phyloP scores from a whole-genome alignment of 1,140 invertebrate genomes.

The Aphaenogaster ashmeadi region DNA sequence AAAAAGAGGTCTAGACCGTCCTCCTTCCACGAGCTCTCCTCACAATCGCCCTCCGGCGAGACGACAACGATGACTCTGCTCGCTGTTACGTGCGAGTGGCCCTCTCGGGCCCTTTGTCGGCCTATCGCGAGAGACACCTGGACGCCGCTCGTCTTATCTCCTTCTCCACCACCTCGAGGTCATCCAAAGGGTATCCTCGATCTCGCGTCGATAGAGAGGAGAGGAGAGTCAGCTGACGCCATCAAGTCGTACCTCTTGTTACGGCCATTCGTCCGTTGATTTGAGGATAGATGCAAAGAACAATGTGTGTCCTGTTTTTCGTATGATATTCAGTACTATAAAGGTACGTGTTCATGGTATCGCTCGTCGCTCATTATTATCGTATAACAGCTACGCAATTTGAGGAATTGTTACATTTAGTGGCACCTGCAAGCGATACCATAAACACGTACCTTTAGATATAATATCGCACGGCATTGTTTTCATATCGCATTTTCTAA shows the following conservation, averaged over 20 bases:
- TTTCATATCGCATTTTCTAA: neutral
- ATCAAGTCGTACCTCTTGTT: conserved; percentile 42
- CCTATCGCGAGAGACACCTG: conserved; percentile 64
- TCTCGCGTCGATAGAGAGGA: conserved; percentile 56
- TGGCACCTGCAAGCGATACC: too few relatives aligned
- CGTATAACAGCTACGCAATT: too few relatives aligned
- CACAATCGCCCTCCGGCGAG: conserved; percentile 34
- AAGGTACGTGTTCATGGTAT: too few relatives aligned
- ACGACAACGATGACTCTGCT: conserved; percentile 65
- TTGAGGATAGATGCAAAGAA: neutral
- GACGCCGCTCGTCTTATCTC: conserved; percentile 60
- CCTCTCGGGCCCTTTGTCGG: conserved; percentile 66
- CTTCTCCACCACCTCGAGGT: conserved; percentile 57
- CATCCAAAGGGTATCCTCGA: conserved; percentile 66
- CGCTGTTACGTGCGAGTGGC: conserved; percentile 51
- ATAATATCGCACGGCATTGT: neutral
- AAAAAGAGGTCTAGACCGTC: conserved; percentile 62
- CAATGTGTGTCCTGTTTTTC: neutral
- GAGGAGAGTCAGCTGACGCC: conserved; percentile 26
- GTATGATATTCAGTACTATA: neutral
- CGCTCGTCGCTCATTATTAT: too few relatives aligned
- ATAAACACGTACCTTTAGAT: neutral
- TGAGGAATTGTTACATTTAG: too few relatives aligned
- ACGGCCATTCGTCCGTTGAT: conserved; percentile 20
- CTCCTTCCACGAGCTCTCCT: conserved; percentile 36